A percentile compares a stretch with the other conserved stretches of the same genome.
Conservation (phyloP, 2,113 vertebrate species). For the Ibidorhyncha struthersii region DNA sequence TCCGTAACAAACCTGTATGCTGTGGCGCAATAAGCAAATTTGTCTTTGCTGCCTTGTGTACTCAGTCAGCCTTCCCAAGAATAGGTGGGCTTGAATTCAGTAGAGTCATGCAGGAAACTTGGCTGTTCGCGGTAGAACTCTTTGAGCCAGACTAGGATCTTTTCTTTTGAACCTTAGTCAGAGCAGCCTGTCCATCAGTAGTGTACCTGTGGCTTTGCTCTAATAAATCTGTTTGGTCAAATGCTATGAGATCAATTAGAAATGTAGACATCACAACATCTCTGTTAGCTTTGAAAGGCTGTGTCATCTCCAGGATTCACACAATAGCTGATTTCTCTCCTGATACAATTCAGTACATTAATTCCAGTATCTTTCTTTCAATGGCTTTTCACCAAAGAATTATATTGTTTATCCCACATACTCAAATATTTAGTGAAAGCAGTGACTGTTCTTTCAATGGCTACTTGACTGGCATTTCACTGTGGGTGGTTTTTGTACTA, state of each 20-base stretch:
- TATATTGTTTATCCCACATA: not conserved
- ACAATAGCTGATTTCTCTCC: not conserved
- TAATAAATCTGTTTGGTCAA: not conserved
- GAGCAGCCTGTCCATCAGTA: not conserved
- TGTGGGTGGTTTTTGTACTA: not conserved
- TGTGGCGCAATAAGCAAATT: not conserved
- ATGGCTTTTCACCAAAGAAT: not conserved
- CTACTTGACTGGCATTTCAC: not conserved
- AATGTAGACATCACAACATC: not conserved
- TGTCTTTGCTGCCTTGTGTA: not conserved
- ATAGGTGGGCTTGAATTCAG: not conserved
- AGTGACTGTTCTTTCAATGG: not conserved
- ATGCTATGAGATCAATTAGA: not conserved
- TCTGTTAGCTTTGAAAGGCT: not conserved
- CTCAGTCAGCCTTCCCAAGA: not conserved
- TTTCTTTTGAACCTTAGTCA: not conserved
- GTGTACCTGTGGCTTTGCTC: not conserved
- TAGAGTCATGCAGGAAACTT: not conserved
- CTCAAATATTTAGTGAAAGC: slow-evolving; percentile 11
- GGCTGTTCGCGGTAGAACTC: not conserved
- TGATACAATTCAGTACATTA: not conserved
- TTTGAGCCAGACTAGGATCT: not conserved
- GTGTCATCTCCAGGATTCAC: not conserved
- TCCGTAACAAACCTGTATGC: not conserved
- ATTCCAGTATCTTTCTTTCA: not conserved